phyloP scores from a whole-genome alignment of 2,888 invertebrate genomes.

The Leptarthrus brevirostris region DNA sequence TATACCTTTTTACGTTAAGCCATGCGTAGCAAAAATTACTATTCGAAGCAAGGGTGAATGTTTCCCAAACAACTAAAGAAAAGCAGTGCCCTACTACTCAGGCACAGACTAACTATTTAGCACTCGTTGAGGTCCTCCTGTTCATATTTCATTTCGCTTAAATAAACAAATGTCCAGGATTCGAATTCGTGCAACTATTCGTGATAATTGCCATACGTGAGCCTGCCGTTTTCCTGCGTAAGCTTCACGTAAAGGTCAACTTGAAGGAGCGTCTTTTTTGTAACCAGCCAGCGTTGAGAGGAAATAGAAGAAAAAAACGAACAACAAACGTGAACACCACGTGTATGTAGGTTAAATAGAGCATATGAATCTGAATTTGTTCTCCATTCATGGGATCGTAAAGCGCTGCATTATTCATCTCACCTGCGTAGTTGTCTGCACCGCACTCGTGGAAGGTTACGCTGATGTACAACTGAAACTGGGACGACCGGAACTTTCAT shows the following conservation, averaged over 20 bases:
- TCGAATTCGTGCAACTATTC: too few relatives aligned
- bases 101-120: neutral
- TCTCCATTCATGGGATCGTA: too few relatives aligned
- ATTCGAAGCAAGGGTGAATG: conserved; percentile 51
- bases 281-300: neutral
- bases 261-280: neutral
- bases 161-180: too few relatives aligned
- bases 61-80: too few relatives aligned
- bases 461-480: too few relatives aligned
- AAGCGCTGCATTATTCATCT: neutral
- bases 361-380: neutral
- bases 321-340: neutral
- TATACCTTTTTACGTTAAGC: conserved; percentile 51
- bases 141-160: neutral
- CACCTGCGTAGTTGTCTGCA: too few relatives aligned
- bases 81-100: conserved; percentile 10
- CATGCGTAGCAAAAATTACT: conserved; percentile 53
- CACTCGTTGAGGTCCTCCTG: neutral
- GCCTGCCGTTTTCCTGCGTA: neutral
- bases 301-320: too few relatives aligned
- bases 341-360: neutral
- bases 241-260: neutral
- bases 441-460: too few relatives aligned
- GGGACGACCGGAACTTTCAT: too few relatives aligned
- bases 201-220: too few relatives aligned